Evolutionary conservation across 2,113 vertebrate species (phyloP).

Genomic region (Verasper variegatus): DNA sequence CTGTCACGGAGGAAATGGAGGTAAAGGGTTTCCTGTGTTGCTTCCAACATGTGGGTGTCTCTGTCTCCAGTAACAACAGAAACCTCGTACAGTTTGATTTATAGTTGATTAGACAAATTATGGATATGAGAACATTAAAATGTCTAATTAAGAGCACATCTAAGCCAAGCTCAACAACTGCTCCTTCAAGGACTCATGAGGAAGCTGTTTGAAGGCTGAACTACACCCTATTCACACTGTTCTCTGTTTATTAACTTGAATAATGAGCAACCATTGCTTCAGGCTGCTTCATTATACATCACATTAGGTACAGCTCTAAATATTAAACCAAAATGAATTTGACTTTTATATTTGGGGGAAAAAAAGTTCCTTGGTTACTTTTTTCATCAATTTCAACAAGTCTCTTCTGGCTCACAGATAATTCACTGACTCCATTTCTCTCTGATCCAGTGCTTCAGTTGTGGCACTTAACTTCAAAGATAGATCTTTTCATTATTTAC

Average conservation of each 20-base stretch:
- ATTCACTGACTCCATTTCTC: too few species aligned
- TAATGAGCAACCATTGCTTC: slow-evolving; percentile 18
- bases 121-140: slow-evolving; percentile 20
- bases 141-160: too few species aligned
- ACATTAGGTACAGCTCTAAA: slow-evolving; percentile 25
- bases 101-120: slow-evolving; percentile 50
- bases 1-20: neutral
- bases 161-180: neutral
- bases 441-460: too few species aligned
- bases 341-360: neutral
- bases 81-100: slow-evolving; percentile 15
- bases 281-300: slow-evolving; percentile 25
- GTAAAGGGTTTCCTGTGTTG: neutral
- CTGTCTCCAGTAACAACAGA: slow-evolving; percentile 3
- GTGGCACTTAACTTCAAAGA: too few species aligned
- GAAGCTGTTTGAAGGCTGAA: slow-evolving; percentile 5
- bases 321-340: slow-evolving; percentile 38
- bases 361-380: too few species aligned
- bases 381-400: too few species aligned
- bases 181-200: neutral
- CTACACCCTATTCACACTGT: slow-evolving; percentile 3
- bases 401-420: too few species aligned
- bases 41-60: neutral
- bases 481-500: too few species aligned
- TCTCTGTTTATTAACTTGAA: slow-evolving; percentile 11